These are phyloP conservation scores for Pseudochirops corinnae DNA, from an alignment of 2,797 vertebrate species.

Conservation along the genomic window DNA sequence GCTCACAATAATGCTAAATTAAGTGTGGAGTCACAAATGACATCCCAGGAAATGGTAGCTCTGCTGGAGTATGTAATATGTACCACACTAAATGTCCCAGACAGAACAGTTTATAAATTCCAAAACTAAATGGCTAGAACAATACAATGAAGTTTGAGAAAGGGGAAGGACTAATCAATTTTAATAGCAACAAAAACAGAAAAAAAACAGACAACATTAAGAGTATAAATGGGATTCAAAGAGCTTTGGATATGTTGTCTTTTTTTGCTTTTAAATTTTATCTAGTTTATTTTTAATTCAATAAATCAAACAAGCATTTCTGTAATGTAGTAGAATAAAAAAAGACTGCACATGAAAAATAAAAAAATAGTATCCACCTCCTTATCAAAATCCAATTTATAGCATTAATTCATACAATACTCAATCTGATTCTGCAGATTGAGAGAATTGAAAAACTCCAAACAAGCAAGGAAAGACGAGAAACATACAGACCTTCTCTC, in stretches of 20 bases:
- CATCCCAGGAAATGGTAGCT: conserved; percentile 4
- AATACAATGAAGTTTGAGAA: rapidly evolving
- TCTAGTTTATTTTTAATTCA: too few species aligned
- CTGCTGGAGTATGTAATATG: conserved; percentile 1
- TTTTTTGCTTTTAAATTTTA: too few species aligned
- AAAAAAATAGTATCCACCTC: not conserved
- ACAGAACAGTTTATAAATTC: conserved; percentile 39
- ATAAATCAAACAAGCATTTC: too few species aligned
- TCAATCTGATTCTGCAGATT: not conserved
- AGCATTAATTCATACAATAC: conserved; percentile 11
- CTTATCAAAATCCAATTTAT: conserved; percentile 39
- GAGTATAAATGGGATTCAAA: not conserved
- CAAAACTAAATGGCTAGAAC: conserved; percentile 16
- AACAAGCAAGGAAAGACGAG: not conserved
- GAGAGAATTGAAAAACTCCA: not conserved
- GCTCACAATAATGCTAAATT: not conserved
- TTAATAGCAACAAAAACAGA: conserved; percentile 58
- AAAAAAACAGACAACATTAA: conserved; percentile 32
- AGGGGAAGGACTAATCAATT: conserved; percentile 34
- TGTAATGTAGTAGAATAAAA: too few species aligned
- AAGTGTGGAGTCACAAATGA: not conserved
- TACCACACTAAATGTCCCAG: conserved; percentile 39
- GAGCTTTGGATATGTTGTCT: too few species aligned
- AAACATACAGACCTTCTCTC: not conserved
- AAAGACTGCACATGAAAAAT: not conserved